Base-by-base conservation (phyloP, 2,113 vertebrate genomes). In the Pardalotus punctatus region DNA sequence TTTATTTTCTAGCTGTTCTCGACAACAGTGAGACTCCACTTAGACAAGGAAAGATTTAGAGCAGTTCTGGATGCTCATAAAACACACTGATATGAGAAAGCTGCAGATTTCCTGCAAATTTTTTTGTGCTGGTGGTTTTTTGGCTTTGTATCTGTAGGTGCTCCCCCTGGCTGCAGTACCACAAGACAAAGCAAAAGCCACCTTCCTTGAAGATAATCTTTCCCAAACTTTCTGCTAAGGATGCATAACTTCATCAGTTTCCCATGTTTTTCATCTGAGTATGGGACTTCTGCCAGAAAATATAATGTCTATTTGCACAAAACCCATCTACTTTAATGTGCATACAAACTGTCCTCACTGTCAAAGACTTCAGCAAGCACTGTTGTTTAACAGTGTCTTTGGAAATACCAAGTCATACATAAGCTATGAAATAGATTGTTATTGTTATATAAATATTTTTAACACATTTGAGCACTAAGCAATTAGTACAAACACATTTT, bases 381-480 rank as follows among this genome's bases (percentile, higher is more conserved):
- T 61, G 78, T 45, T 93, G 42, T 73, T 82, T 71, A 89, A 72
- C 62, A 70, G 40, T 6, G 42, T 66, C 74, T 70, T 80, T 86
- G 90, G 94, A 97, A 96, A 94, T 57, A 93, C 1, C 71, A 73
- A 85, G 81, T 95, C 81, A 94, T 56, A 61, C 13, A 2, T 66
- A 91, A 94, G 74, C 66, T 88, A 95, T 93, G 90, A 95, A 94
- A 70, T 43, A 82, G 35, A 47, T 47, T 90, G 62, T 90, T 93
- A 82, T 91, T 90, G 36, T 88, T 93, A 74, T 21, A 91, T 60
- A 76, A 83, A 51, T 92, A 89, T 85, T 92, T 93, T 92, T 91
- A 94, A 94, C 50, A 50, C 81, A 28, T 81, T 64, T 85, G 65
- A 84, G 53, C 23, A 77, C 4, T 65, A 51, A 80, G 61, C 42